Evolutionary conservation across 2,888 invertebrate genomes (phyloP), one percentile per base, ranked within the genome.

Genomic region (Acronicta leporina): DNA sequence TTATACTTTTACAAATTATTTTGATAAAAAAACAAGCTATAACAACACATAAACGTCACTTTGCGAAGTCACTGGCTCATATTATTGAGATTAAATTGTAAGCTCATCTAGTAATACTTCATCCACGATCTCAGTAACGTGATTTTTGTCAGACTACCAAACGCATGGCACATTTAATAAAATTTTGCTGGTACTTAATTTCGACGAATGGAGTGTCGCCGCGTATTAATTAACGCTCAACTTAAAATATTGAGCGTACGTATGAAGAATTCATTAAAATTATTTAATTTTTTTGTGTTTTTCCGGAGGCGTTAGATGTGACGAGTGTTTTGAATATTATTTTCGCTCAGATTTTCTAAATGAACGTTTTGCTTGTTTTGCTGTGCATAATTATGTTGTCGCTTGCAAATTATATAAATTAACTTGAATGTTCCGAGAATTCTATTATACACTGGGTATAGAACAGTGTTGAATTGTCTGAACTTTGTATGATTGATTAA

Each of bases 61-160:
- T 3, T 20, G 2, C 27, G 6, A 27, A 27, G 3, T 20, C 20
- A 20, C 20, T 20, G 4, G 2, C 20, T 3, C 20, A n/a, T n/a
- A n/a, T 20, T 20, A 20, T 20, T 20, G 20, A 2, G 4, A 27
- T 7, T 27, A 33, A 8, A 35, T 20, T 20, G 8, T 14, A n/a
- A 42, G 15, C 80, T 52, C 55, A 79, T 85, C 81, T 42, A 80
- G 83, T 53, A 42, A 6, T 45, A 55, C 0, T 63, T 65, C 16
- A 75, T 83, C 83, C 40, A 30, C 58, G 59, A 27, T 42, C 62
- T 71, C 72, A 63, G 75, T 86, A 88, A 87, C 83, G 84, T 86
- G 87, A 92, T 92, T 92, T 91, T 92, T 89, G 87, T 90, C 87
- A 88, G 85, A 81, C 85, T 84, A 87, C 86, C 85, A 81, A 89